Base-by-base conservation (phyloP, 1,140 invertebrate genomes). In the Cotesia vestalis region DNA sequence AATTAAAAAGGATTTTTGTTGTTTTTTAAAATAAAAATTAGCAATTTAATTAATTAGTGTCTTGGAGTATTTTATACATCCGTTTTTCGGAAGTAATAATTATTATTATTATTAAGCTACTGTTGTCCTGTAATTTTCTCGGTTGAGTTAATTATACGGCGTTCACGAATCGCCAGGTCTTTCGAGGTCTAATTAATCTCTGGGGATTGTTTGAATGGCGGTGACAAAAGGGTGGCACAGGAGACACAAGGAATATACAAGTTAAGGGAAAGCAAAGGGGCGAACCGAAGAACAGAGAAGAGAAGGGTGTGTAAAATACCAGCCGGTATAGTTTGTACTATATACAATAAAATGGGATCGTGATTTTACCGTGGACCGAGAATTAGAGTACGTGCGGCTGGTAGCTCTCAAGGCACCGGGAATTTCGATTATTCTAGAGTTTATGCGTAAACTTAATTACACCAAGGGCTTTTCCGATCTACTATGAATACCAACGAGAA, bases 371-470 rank as follows among this genome's bases (percentile, higher is more conserved):
- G 3, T 34, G 60, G 20, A 35, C 9, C 9, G 11, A 53, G 40
- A 66, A 66, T 59, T 51, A 35, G 2, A 20, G 40, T 14, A 60
- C 38, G 36, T 46, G 35, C 57, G 9, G 12, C 34, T 70, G 20
- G 40, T 46, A 46, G 40, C 40, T 46, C 40, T 46, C 40, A 46
- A 46, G 40, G 40, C 12, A 27, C 46, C 38, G 6, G 60, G 61
- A 63, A 64, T 71, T 71, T 53, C 60, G 61, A 71, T 70, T 71
- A 71, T 71, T 71, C 60, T 63, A 12, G 60, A 53, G 61, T 71
- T 71, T 71, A 70, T 71, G 34, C 40, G 69, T 63, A 64, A 71
- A 71, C 46, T 71, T 36, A 63, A 71, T 73, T 73, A 62, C 66
- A 20, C 17, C 46, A 52, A 40, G 60, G 59, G 57, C 61, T 69